Evolutionary conservation across 2,113 vertebrate species (phyloP).

Genomic region (Numida meleagris): DNA sequence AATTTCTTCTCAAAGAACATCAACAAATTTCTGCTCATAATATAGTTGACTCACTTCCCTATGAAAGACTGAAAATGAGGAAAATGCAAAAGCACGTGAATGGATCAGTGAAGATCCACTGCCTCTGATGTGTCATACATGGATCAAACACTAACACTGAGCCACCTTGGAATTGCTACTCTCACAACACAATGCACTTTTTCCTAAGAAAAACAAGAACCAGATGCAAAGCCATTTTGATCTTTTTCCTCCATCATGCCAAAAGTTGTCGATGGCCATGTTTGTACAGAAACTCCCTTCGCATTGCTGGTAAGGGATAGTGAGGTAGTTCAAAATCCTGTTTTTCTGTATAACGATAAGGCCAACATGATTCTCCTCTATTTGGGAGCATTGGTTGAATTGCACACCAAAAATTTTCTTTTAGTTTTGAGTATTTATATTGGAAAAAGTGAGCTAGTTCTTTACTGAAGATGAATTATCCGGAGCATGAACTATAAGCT

Average conservation of each 20-base stretch:
- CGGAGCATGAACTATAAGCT: neutral
- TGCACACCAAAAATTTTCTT: neutral
- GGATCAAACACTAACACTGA: neutral
- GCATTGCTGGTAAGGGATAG: neutral
- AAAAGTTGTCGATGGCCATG: neutral
- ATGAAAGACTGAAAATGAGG: neutral
- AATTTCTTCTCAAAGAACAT: neutral
- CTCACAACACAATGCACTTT: neutral
- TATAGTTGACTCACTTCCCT: neutral
- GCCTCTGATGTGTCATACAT: neutral
- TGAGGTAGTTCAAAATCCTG: neutral
- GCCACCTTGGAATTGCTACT: neutral
- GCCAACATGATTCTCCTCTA: fast-evolving
- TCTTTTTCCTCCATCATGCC: neutral
- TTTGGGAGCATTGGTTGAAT: neutral
- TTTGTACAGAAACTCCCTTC: neutral
- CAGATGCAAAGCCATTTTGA: neutral
- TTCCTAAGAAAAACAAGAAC: neutral
- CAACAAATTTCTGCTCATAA: neutral
- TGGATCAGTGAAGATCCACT: neutral
- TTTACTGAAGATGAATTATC: neutral
- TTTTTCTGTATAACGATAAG: neutral
- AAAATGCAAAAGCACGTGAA: neutral
- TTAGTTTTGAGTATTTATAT: neutral
- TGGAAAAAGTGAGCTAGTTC: neutral